phyloP scores from a whole-genome alignment of 2,888 invertebrate genomes.

The Heliconius aoede region DNA sequence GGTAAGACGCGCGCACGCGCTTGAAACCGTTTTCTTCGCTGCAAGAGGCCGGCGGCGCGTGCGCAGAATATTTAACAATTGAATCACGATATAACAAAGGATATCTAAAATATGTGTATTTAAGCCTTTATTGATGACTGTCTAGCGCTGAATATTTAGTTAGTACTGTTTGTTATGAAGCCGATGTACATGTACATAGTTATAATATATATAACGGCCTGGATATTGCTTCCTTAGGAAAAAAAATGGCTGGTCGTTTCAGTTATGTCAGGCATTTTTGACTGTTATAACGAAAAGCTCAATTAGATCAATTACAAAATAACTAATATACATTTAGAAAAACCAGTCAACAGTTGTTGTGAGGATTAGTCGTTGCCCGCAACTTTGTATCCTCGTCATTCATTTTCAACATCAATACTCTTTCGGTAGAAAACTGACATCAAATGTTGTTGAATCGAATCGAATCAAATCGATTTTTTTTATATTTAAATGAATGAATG shows the following conservation, averaged over 20 bases:
- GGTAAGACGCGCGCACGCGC: conserved; percentile 41
- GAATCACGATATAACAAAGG: conserved; percentile 21
- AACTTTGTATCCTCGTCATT: too few species aligned
- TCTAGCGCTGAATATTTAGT: conserved; percentile 6
- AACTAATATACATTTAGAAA: too few species aligned
- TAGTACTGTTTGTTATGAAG: background rate
- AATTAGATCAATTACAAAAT: too few species aligned
- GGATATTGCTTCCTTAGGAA: background rate
- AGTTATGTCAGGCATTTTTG: background rate
- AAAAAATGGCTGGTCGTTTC: background rate
- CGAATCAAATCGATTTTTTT: too few species aligned
- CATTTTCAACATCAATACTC: background rate
- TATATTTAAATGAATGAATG: background rate
- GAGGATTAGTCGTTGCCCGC: too few species aligned
- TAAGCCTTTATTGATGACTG: conserved; percentile 17
- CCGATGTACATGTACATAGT: background rate
- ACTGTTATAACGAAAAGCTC: background rate
- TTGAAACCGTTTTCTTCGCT: conserved; percentile 39
- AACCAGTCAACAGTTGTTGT: too few species aligned
- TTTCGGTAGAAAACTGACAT: background rate
- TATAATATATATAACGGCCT: background rate
- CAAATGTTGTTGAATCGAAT: too few species aligned
- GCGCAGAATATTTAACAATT: conserved; percentile 11
- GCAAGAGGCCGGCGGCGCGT: conserved; percentile 39
- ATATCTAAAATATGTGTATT: conserved; percentile 21